phyloP scores from a whole-genome alignment of 2,888 invertebrate species.

The Drosophila meridionalis region DNA sequence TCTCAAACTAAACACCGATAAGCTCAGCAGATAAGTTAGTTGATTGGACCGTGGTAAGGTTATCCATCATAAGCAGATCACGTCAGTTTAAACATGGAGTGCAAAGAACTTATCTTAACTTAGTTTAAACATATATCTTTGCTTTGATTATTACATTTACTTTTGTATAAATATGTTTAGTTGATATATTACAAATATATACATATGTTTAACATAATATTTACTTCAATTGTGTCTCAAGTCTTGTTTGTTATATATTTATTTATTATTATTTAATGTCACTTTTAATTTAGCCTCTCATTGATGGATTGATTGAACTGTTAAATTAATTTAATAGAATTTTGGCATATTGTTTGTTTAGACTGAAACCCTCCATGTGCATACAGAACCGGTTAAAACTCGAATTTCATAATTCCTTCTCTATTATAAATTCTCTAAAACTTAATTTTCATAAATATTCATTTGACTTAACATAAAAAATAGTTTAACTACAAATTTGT shows the following conservation, averaged over 20 bases:
- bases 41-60: not conserved
- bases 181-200: slow-evolving; percentile 12
- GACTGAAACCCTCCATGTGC: not conserved
- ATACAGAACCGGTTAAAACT: not conserved
- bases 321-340: not conserved
- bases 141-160: slow-evolving; percentile 27
- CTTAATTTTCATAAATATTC: slow-evolving; percentile 1
- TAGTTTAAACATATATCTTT: not conserved
- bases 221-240: slow-evolving; percentile 16
- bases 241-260: not conserved
- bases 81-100: slow-evolving; percentile 9
- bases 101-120: not conserved
- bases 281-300: not conserved
- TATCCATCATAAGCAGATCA: not conserved
- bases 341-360: not conserved
- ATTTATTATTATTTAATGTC: no score
- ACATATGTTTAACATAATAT: slow-evolving; percentile 27
- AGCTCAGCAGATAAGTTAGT: slow-evolving; percentile 9
- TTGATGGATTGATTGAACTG: not conserved
- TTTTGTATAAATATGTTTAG: slow-evolving; percentile 36
- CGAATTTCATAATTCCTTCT: not conserved
- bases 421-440: not conserved
- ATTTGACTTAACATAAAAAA: not conserved
- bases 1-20: slow-evolving; percentile 18
- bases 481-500: not conserved